phyloP scores from a whole-genome alignment of 2,113 vertebrate species.

The Lycaon pictus region DNA sequence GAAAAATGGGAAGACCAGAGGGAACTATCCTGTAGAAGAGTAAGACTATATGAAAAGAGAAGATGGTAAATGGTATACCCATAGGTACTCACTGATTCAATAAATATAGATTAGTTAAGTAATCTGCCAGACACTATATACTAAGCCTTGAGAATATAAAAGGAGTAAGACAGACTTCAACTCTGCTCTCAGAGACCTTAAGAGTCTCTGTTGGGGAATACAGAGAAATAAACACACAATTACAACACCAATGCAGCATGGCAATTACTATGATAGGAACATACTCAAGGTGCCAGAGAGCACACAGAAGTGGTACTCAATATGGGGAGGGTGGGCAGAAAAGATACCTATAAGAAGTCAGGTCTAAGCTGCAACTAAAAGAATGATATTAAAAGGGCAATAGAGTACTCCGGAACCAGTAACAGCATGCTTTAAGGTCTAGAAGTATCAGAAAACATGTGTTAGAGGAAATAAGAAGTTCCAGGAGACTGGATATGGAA shows the following conservation, averaged over 20 bases:
- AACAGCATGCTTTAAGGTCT: slow-evolving; percentile 25
- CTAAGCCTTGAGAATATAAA: background rate
- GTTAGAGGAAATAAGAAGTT: background rate
- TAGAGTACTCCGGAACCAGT: background rate
- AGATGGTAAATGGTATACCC: background rate
- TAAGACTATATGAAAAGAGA: slow-evolving; percentile 1
- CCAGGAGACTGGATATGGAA: background rate
- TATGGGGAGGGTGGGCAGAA: background rate
- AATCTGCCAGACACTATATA: background rate
- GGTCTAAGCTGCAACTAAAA: slow-evolving; percentile 14
- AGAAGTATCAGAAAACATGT: background rate
- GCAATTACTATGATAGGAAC: background rate
- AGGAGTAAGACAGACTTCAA: background rate
- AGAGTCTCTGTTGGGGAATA: background rate
- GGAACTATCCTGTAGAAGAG: background rate
- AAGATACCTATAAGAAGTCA: background rate
- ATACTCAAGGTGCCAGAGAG: background rate
- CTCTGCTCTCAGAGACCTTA: background rate
- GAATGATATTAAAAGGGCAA: background rate
- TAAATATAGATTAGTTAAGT: slow-evolving; percentile 4
- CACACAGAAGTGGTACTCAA: background rate
- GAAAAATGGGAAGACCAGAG: background rate
- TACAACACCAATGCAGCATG: background rate
- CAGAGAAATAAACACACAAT: background rate
- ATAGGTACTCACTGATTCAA: background rate